phyloP scores from a whole-genome alignment of 2,888 invertebrate genomes.

The Melanophora roralis region DNA sequence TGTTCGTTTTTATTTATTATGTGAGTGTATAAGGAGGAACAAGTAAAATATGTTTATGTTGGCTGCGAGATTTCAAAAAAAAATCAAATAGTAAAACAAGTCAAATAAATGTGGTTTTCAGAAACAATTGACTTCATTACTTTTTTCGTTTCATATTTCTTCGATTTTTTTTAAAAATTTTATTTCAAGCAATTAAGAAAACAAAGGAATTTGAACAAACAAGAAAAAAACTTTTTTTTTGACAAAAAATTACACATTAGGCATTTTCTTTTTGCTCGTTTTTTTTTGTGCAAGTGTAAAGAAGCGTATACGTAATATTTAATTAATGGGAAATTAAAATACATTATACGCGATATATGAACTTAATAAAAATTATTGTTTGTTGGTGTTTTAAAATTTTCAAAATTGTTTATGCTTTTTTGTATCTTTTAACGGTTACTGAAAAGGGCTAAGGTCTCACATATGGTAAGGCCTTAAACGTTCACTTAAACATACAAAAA shows the following conservation, averaged over 20 bases:
- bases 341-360: constrained; percentile 25
- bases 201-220: constrained; percentile 22
- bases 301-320: constrained; percentile 25
- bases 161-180: constrained; percentile 26
- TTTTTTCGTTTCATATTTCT: background rate
- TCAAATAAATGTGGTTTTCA: constrained; percentile 54
- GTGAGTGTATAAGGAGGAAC: constrained; percentile 1
- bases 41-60: constrained; percentile 51
- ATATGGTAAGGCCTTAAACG: no score
- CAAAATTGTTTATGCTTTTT: no score
- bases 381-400: no score
- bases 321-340: constrained; percentile 35
- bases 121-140: constrained; percentile 60
- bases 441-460: no score
- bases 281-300: background rate
- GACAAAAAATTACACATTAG: no score
- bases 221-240: no score
- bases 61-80: constrained; percentile 41
- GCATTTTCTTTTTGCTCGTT: background rate
- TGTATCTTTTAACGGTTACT: no score
- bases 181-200: constrained; percentile 52
- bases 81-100: constrained; percentile 14
- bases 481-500: no score
- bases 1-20: constrained; percentile 20
- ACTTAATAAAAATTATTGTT: no score